Evolutionary conservation across 2,888 invertebrate genomes (phyloP).

Genomic region (Melanotus villosus): DNA sequence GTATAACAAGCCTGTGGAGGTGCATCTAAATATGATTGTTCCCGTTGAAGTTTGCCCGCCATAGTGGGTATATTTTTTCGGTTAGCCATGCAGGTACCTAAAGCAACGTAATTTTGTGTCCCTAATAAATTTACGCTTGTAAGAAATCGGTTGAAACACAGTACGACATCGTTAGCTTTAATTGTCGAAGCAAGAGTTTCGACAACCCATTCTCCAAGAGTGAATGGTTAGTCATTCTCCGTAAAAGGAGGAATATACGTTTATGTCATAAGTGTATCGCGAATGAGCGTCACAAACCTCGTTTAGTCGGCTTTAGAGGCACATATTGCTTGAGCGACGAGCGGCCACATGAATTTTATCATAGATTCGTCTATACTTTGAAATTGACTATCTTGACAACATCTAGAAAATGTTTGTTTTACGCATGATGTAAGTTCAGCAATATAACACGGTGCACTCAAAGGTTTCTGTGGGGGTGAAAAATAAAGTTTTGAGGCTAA

Average conservation of each 20-base stretch:
- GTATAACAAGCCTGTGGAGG: too few species aligned
- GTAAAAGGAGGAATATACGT: slow-evolving; percentile 49
- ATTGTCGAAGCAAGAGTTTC: slow-evolving; percentile 40
- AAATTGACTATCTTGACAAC: slow-evolving; percentile 26
- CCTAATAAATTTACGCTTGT: slow-evolving; percentile 18
- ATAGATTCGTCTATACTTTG: slow-evolving; percentile 33
- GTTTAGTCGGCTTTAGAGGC: slow-evolving; percentile 50
- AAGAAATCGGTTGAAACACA: slow-evolving; percentile 25
- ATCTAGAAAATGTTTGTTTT: slow-evolving; percentile 39
- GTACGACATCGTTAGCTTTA: slow-evolving; percentile 20
- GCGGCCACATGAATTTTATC: neutral
- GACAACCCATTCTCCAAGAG: slow-evolving; percentile 46
- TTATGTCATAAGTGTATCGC: slow-evolving; percentile 52
- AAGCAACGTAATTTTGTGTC: neutral
- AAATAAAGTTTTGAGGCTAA: slow-evolving; percentile 37
- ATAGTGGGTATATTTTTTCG: too few species aligned
- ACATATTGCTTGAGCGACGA: slow-evolving; percentile 17
- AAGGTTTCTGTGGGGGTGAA: slow-evolving; percentile 35
- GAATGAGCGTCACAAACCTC: slow-evolving; percentile 49
- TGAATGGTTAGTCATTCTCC: slow-evolving; percentile 30
- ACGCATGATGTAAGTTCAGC: slow-evolving; percentile 39
- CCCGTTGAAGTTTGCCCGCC: too few species aligned
- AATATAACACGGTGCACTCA: slow-evolving; percentile 33
- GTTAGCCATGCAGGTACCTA: too few species aligned
- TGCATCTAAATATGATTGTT: too few species aligned